Evolutionary conservation across 2,113 vertebrate genomes (phyloP).

Genomic region (Gallinago undulata): DNA sequence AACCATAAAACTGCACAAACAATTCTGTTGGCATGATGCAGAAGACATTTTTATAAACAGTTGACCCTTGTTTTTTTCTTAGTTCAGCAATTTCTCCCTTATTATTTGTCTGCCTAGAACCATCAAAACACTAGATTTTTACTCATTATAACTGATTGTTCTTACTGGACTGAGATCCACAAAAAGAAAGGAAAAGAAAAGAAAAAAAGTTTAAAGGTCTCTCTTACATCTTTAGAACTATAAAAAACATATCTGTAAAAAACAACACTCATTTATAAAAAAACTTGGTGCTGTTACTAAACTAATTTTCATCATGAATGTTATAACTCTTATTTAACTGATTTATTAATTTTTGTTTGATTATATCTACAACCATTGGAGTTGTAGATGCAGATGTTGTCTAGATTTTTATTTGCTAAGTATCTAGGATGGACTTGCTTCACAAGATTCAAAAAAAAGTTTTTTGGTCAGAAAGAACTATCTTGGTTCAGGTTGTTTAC

Average conservation of each 20-base stretch:
- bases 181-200: background rate
- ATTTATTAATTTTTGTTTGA: background rate
- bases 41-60: background rate
- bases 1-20: background rate
- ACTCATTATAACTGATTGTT: background rate
- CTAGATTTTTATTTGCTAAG: background rate
- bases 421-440: background rate
- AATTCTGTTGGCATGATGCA: background rate
- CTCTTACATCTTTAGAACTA: background rate
- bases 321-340: rapidly evolving
- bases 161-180: background rate
- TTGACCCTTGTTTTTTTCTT: background rate
- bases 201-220: background rate
- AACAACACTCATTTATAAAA: background rate
- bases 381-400: background rate
- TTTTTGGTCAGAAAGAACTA: background rate
- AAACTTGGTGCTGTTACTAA: background rate
- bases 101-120: background rate
- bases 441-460: background rate
- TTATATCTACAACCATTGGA: background rate
- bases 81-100: background rate
- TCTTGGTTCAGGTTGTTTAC: background rate
- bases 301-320: background rate
- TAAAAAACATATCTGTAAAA: background rate
- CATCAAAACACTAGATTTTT: background rate